These are phyloP conservation scores for Parochlus steinenii DNA, from an alignment of 2,888 invertebrate species.

Conservation along the genomic window DNA sequence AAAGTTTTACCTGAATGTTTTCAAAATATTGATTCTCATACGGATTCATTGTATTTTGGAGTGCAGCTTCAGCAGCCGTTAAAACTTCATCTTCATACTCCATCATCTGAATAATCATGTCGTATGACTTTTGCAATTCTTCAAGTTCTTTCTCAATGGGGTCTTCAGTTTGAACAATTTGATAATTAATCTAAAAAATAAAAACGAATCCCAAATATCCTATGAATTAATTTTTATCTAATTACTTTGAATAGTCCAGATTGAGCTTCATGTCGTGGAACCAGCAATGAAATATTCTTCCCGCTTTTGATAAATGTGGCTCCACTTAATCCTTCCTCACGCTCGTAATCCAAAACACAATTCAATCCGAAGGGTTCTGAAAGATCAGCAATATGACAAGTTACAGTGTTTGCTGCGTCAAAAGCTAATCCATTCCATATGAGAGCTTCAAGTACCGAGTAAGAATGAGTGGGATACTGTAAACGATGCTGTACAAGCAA, in stretches of 20 bases:
- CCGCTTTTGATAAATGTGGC: slow-evolving; percentile 20
- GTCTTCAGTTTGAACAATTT: slow-evolving; percentile 9
- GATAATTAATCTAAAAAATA: slow-evolving; percentile 1
- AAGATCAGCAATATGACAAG: slow-evolving; percentile 21
- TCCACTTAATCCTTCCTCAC: slow-evolving; percentile 23
- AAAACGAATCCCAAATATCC: too few relatives aligned
- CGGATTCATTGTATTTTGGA: slow-evolving; percentile 19
- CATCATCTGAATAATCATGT: slow-evolving; percentile 9
- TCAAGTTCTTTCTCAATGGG: slow-evolving; percentile 7
- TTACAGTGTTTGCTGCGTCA: slow-evolving; percentile 22
- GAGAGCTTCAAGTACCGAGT: slow-evolving; percentile 25
- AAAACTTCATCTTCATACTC: slow-evolving; percentile 9
- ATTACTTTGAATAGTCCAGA: slow-evolving; percentile 24
- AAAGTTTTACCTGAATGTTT: background rate
- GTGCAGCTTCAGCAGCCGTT: slow-evolving; percentile 1
- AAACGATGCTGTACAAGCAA: slow-evolving; percentile 30
- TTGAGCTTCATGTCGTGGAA: slow-evolving; percentile 23
- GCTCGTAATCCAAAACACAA: slow-evolving; percentile 25
- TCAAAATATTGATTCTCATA: slow-evolving; percentile 4
- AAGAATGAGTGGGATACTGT: slow-evolving; percentile 23
- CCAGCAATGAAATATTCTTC: slow-evolving; percentile 20
- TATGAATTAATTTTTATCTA: too few relatives aligned
- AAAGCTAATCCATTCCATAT: slow-evolving; percentile 30
- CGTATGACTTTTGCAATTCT: slow-evolving; percentile 5
- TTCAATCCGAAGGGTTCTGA: slow-evolving; percentile 19